Base-by-base conservation (phyloP, 2,113 vertebrate species). In the Eptesicus fuscus region DNA sequence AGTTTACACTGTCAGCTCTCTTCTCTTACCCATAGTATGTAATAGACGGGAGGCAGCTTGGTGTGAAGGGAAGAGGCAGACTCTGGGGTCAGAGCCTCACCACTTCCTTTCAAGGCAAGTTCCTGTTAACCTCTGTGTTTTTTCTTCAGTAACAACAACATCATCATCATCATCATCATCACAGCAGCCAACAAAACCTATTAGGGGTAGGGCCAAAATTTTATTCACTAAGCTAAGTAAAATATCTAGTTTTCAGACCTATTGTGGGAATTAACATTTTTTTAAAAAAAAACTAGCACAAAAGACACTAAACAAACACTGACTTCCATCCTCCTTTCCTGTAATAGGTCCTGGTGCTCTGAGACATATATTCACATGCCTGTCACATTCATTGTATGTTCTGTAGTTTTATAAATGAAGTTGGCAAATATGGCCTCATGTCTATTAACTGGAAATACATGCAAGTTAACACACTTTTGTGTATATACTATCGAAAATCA, bases 191-290 rank as follows among this genome's bases (percentile, higher is more conserved):
- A 51, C 4, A 67, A 84, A 79, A 63, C 7, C 74, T 83, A 17
- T 23, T 9, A 83, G 59, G 5, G 37, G 51, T 5, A 84, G 10
- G 51, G 14, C 18, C 13, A 84, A 51, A 74, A 6, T 67, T 84
- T 87, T 47, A 84, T 17, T 84, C 42, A 71, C 42, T 28, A 56
- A 77, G 49, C 32, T 70, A 93, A 94, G 92, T 59, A 32, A 86
- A 76, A 90, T 76, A 42, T 32, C 53, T 85, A 67, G 20, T 22
- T 73, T 59, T 63, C 9, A 53, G 40, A 30, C 28, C 69, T 88
- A 40, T 1, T 17, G 17, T 37, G 20, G 37, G n/a, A 7, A 69
- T 71, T 82, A 83, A 74, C 53, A 7, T 53, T 47, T 47, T 47
- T 17, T 4, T 9, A 9, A 9, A 59, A 59, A 53, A 53, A 79